Evolutionary conservation across 2,113 vertebrate genomes (phyloP), one percentile per base, ranked within the genome.

Genomic region (Dinomys branickii): DNA sequence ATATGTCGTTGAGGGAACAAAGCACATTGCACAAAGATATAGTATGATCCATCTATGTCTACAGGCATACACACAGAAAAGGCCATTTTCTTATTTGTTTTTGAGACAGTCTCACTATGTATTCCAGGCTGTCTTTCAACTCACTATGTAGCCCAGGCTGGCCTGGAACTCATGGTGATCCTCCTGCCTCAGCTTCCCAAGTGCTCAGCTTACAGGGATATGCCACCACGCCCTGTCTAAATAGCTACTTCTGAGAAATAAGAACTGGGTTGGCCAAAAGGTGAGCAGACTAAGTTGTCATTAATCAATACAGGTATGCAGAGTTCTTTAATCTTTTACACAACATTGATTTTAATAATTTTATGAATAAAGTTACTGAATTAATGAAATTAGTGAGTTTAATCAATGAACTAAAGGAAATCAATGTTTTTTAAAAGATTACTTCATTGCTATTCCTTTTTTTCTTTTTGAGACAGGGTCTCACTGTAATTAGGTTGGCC

Each of bases 311-410:
- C 9, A 92, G 0, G 71, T 33, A 71, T 8, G 26, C 0, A 93
- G 7, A 63, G 56, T 89, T 91, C 33, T 91, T 93, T 87, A 92
- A 96, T 59, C 41, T 44, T 73, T 10, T 73, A 73, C 9, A 93
- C 1, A 96, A 75, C 41, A 92, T 1, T 69, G 35, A 85, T 9
- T 93, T 75, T 83, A 92, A 94, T 86, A 92, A 80, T 85, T 96
- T 73, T 82, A 97, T 78, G 2, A 73, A 69, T 58, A 69, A 75
- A 47, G 24, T 52, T 86, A 83, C 24, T 84, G 52, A 87, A 91
- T 61, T 85, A 82, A 58, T 58, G 54, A 67, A 83, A 58, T 41
- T 71, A 91, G 35, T 83, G 13, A 88, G 71, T 83, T 91, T 89
- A 94, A 95, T 52, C 52, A 91, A 71, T 78, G 11, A 82, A 83